phyloP scores from a whole-genome alignment of 1,140 invertebrate genomes.

The Belonocnema kinseyi region DNA sequence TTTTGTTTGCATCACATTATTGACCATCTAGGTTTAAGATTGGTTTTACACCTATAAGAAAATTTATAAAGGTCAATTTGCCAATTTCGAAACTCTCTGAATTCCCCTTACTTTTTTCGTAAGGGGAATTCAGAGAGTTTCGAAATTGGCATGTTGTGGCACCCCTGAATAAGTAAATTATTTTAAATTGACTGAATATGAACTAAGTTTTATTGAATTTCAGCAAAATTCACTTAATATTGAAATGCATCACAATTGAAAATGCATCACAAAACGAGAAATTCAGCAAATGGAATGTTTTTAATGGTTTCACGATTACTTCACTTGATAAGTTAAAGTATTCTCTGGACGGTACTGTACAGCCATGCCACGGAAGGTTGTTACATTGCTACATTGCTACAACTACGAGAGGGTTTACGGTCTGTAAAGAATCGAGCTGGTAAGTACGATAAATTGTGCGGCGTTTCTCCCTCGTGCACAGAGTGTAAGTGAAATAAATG shows the following conservation, averaged over 20 bases:
- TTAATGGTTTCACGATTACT: slow-evolving; percentile 13
- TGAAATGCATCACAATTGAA: not conserved
- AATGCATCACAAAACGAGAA: not conserved
- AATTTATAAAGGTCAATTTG: no score
- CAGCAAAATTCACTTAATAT: not conserved
- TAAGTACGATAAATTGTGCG: slow-evolving; percentile 67
- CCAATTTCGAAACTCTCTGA: no score
- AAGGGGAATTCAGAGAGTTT: no score
- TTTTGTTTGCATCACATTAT: not conserved
- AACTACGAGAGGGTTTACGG: slow-evolving; percentile 55
- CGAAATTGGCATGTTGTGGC: no score
- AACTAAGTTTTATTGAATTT: no score
- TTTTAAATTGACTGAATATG: no score
- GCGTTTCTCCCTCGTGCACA: slow-evolving; percentile 54
- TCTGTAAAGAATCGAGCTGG: slow-evolving; percentile 64
- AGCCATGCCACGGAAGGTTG: not conserved
- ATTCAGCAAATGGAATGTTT: not conserved
- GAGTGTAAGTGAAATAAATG: slow-evolving; percentile 70
- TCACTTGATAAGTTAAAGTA: slow-evolving; percentile 2
- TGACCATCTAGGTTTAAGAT: not conserved
- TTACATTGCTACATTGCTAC: slow-evolving; percentile 16
- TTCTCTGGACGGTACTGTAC: slow-evolving; percentile 9
- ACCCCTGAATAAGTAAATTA: not conserved
- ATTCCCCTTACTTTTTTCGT: no score
- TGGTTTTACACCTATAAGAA: no score